Evolutionary conservation across 1,140 invertebrate genomes (phyloP), one percentile per base, ranked within the genome.

Genomic region (Caligus rogercresseyi): DNA sequence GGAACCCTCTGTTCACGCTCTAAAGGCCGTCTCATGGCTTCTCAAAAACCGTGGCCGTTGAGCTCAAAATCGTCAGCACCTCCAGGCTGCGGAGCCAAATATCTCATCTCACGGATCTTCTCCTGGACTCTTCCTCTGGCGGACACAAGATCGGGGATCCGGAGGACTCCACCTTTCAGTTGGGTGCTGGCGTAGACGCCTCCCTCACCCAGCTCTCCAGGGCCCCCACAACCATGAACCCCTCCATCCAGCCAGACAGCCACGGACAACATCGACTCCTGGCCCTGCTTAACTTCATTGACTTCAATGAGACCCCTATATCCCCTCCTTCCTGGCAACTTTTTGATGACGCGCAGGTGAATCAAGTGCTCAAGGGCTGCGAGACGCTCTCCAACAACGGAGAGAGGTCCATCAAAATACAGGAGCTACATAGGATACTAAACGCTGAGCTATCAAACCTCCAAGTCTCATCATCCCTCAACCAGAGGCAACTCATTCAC

Each of bases 321-420:
- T 14, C 13, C 52, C 31, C 26, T 20, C 60, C 60, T 15, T 23
- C 25, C 52, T 63, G 52, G 52, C 43, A 63, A 55, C 16, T 63
- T 19, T 63, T 63, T 63, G 61, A 63, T 55, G 52, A 52, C 24
- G 54, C 43, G 3, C 61, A 63, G 23, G 53, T 63, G 14, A n/a
- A 20, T 18, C 18, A 56, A 19, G 51, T 63, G 11, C 16, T 63
- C 1, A 56, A 58, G 19, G 16, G 26, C n/a, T 63, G 61, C 20
- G 23, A 63, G 20, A 55, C 18, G 15, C 43, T 20, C 1, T n/a
- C 18, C 1, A 56, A 24, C 2, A 25, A 3, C 31, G 60, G 24
- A 19, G 60, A 62, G 31, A 53, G 31, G 54, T 53, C 31, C 16
- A 53, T 62, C 52, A 19, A 55, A 18, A 25, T 63, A 18, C 52